Conservation (phyloP, 2,888 invertebrate genomes). For the Apamea sordens region DNA sequence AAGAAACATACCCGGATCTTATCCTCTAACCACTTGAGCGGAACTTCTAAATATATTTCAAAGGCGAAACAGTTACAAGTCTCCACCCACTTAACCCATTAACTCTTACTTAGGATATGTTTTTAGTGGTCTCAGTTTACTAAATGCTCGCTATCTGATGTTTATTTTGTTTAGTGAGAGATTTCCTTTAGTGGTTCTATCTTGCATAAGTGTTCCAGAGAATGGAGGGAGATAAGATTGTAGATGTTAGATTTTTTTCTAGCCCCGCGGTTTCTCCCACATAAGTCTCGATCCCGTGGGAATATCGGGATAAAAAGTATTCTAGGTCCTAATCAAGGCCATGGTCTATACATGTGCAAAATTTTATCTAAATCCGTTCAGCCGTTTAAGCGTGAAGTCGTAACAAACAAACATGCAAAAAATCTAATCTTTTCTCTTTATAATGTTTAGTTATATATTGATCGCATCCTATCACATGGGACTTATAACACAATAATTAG, state of each 20-base stretch:
- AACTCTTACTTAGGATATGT: conserved; percentile 77
- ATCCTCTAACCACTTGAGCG: conserved; percentile 68
- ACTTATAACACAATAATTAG: not conserved
- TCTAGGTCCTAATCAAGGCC: not conserved
- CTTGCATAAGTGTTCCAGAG: conserved; percentile 9
- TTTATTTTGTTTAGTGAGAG: conserved; percentile 47
- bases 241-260: not conserved
- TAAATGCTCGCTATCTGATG: conserved; percentile 46
- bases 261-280: not conserved
- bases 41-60: conserved; percentile 79
- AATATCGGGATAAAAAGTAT: not conserved
- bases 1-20: conserved; percentile 60
- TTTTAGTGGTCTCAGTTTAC: conserved; percentile 69
- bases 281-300: not conserved
- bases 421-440: not conserved
- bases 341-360: not conserved
- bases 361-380: not conserved
- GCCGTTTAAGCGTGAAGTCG: not conserved
- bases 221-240: not conserved
- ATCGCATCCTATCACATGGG: not conserved
- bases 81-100: conserved; percentile 80
- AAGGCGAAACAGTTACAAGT: conserved; percentile 77
- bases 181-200: conserved; percentile 29
- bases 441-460: no score
- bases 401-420: not conserved